Base-by-base conservation (phyloP, 2,797 vertebrate species). In the Rallus crepitans region DNA sequence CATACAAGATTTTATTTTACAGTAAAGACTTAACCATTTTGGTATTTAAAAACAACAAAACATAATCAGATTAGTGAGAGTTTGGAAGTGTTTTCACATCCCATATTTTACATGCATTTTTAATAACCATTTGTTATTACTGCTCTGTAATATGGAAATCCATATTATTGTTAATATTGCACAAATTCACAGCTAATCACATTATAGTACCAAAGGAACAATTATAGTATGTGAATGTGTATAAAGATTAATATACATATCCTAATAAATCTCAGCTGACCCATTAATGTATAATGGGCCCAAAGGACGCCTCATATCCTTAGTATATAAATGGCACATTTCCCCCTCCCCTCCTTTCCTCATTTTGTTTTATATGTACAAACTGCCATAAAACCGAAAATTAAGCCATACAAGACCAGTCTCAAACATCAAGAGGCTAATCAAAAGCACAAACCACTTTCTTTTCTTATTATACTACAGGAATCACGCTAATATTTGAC, bases 181-280 rank as follows among this genome's bases (percentile, higher is more conserved):
- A 96, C 91, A 96, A 94, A 97, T 98, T 97, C 97, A 97, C 91
- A 97, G 90, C 95, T 98, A 98, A 98, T 97, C 94, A 90, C 95
- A 97, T 98, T 97, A 98, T 88, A 97, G 95, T 84, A 93, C 96
- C 97, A 98, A 97, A 98, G 97, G 97, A 97, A 96, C 97, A 96
- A 95, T 97, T 97, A 96, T 53, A 47, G 93, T 82, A 95, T 95
- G 95, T 94, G 97, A 97, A 97, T 96, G 97, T 91, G 96, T 96
- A 96, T 97, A 96, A 97, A 98, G 98, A 98, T 98, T 98, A 98
- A 98, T 98, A 98, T 94, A 97, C 97, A 97, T 96, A 97, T 91
- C 85, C 95, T 97, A 97, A 96, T 96, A 97, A 97, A 97, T 96
- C 98, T 98, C 98, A 97, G 93, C 90, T 97, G 97, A 96, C 97